Percentiles rank a stretch among this genome's conserved stretches.
These are phyloP conservation scores for Taeniopygia guttata DNA, from an alignment of 2,797 vertebrate genomes.

Conservation along the genomic window DNA sequence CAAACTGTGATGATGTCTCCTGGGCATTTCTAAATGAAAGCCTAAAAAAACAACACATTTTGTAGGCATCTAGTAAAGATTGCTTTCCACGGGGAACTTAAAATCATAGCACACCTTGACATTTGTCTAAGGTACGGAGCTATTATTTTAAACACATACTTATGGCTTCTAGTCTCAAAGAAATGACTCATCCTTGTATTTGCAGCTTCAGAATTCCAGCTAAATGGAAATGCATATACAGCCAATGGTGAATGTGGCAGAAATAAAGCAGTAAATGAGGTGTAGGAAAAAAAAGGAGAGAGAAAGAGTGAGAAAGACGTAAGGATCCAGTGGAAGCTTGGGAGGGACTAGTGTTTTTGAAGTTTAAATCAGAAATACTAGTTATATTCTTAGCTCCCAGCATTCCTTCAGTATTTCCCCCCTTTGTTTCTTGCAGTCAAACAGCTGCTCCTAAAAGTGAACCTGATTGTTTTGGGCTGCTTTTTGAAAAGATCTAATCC, in stretches of 20 bases:
- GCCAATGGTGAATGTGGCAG: not conserved
- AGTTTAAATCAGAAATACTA: not conserved
- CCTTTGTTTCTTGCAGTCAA: not conserved
- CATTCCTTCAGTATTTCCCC: not conserved
- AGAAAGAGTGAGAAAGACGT: not conserved
- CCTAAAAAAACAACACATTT: not conserved
- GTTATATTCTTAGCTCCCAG: not conserved
- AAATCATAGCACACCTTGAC: not conserved
- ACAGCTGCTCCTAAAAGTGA: not conserved
- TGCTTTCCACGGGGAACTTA: not conserved
- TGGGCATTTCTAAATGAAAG: not conserved
- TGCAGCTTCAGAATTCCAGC: not conserved
- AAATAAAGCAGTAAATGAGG: not conserved
- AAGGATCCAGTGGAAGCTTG: not conserved
- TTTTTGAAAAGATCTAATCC: not conserved
- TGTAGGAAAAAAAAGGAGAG: rapidly evolving
- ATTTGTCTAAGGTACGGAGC: not conserved
- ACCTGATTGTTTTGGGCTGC: not conserved
- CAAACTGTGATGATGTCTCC: not conserved
- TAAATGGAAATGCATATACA: not conserved
- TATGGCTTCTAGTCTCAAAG: not conserved
- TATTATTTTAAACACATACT: not conserved
- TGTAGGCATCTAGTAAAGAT: not conserved
- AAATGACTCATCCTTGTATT: not conserved
- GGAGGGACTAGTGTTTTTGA: not conserved